A percentile compares a stretch with the other conserved stretches of the same genome.
phyloP scores from a whole-genome alignment of 1,140 invertebrate genomes.

The Nylanderia fulva region DNA sequence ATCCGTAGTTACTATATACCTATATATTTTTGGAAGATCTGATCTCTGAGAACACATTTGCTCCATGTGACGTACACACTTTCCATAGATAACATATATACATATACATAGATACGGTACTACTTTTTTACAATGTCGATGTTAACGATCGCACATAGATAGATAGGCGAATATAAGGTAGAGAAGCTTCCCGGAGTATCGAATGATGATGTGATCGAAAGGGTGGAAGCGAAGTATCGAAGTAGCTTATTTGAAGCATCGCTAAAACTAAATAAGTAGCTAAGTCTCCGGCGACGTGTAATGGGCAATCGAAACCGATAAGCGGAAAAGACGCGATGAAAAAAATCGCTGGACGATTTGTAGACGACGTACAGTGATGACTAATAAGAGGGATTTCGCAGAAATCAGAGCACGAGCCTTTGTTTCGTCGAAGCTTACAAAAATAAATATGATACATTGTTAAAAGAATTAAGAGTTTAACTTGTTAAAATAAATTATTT shows the following conservation, averaged over 20 bases:
- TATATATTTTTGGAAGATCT: neutral
- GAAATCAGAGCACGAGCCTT: neutral
- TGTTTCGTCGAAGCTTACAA: neutral
- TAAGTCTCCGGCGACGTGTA: constrained; percentile 9
- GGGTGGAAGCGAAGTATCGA: neutral
- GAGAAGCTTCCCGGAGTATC: neutral
- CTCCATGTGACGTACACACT: constrained; percentile 1
- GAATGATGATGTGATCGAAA: constrained; percentile 34
- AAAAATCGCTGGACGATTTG: constrained; percentile 1
- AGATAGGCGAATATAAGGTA: constrained; percentile 2
- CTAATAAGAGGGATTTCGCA: neutral
- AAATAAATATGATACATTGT: neutral
- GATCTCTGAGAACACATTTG: neutral
- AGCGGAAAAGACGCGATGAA: constrained; percentile 10
- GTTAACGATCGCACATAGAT: constrained; percentile 36
- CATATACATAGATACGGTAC: constrained; percentile 20
- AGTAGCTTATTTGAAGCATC: constrained; percentile 42
- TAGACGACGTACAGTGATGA: neutral
- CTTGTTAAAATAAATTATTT: neutral
- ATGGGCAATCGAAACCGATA: constrained; percentile 9
- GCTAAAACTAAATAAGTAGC: constrained; percentile 48
- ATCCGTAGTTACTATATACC: constrained; percentile 6
- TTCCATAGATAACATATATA: constrained; percentile 20
- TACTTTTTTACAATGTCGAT: constrained; percentile 54
- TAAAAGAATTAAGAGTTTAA: too few species aligned